phyloP scores from a whole-genome alignment of 1,140 invertebrate species.

The Oryctes rhinoceros region DNA sequence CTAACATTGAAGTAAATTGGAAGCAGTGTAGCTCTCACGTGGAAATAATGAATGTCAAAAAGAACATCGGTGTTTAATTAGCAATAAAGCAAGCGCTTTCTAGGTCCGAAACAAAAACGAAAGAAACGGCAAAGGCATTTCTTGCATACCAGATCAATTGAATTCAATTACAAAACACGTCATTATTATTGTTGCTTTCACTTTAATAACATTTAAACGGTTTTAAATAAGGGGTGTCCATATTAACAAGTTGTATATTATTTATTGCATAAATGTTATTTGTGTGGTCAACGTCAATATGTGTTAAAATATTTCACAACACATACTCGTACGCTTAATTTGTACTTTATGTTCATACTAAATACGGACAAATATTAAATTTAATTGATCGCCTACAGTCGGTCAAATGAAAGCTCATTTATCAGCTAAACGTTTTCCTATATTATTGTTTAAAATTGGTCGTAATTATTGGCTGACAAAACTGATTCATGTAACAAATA shows the following conservation, averaged over 20 bases:
- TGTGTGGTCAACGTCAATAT: conserved; percentile 1
- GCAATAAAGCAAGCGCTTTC: too few species aligned
- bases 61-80: too few species aligned
- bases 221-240: conserved; percentile 18
- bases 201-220: conserved; percentile 16
- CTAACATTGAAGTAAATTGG: too few species aligned
- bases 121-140: not conserved
- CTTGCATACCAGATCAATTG: conserved; percentile 3
- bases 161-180: conserved; percentile 5
- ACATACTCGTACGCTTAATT: not conserved
- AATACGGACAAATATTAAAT: conserved; percentile 20
- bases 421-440: conserved; percentile 10
- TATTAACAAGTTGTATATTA: not conserved
- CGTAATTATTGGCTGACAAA: conserved; percentile 2
- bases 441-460: conserved; percentile 19
- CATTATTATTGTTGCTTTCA: conserved; percentile 15
- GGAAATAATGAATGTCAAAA: too few species aligned
- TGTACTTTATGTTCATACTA: conserved; percentile 18
- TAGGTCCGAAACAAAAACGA: not conserved
- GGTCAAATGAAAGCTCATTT: conserved; percentile 21
- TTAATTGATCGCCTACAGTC: not conserved
- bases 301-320: conserved; percentile 5
- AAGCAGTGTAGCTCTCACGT: too few species aligned
- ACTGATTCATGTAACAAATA: not conserved
- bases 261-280: conserved; percentile 1